Conservation (phyloP, 2,113 vertebrate genomes). For the Arvicanthis niloticus region DNA sequence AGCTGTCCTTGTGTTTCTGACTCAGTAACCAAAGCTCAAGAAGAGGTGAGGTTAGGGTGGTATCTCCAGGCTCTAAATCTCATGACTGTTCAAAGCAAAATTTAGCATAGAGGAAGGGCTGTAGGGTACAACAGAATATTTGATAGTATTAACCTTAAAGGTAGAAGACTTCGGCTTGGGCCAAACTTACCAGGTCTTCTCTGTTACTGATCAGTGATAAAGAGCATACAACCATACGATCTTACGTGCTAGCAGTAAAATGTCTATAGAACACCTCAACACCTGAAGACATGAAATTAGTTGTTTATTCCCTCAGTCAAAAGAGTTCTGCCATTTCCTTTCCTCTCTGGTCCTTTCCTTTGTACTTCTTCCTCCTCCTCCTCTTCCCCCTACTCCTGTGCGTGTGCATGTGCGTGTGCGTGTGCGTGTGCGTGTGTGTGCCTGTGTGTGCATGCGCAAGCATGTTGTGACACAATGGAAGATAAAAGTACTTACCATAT, state of each 20-base stretch:
- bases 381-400: no score
- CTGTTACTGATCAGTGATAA: background rate
- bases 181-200: background rate
- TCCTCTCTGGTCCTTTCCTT: background rate
- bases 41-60: background rate
- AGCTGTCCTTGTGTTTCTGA: background rate
- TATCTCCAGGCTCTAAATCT: background rate
- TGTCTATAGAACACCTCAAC: background rate
- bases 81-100: background rate
- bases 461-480: background rate
- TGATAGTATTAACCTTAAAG: background rate
- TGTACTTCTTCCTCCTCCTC: background rate
- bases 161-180: background rate
- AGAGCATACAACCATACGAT: background rate
- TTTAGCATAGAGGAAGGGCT: background rate
- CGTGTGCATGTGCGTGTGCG: background rate
- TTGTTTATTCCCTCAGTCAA: background rate
- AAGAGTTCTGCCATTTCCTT: background rate
- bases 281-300: background rate
- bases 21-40: background rate
- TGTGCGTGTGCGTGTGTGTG: no score
- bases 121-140: background rate
- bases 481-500: slow-evolving; percentile 7
- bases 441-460: no score
- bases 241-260: background rate